Percentiles rank a stretch among this genome's conserved stretches.
phyloP scores from a whole-genome alignment of 2,113 vertebrate genomes.

The Megaleporinus macrocephalus region DNA sequence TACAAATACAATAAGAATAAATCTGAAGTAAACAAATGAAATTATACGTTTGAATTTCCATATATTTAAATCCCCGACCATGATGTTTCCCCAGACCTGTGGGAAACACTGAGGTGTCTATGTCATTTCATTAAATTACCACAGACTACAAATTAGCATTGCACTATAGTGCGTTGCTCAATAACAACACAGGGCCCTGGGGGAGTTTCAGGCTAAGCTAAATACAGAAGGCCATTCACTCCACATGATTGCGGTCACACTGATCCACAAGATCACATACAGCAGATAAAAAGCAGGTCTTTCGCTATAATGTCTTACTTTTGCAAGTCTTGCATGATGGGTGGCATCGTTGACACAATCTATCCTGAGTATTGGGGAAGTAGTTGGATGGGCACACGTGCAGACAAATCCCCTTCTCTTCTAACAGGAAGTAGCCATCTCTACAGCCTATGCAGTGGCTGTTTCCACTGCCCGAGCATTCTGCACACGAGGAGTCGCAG shows the following conservation, averaged over 20 bases:
- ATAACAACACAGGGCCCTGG: not conserved
- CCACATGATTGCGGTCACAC: not conserved
- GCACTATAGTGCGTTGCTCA: no score
- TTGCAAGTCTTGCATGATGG: conserved; percentile 84
- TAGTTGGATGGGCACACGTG: conserved; percentile 81
- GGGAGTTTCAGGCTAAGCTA: not conserved
- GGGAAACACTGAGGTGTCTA: no score
- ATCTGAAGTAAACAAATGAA: no score
- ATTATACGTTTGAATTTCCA: no score
- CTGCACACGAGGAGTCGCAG: conserved; percentile 84
- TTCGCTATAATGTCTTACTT: conserved; percentile 68
- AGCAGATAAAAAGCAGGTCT: not conserved
- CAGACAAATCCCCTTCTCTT: conserved; percentile 72
- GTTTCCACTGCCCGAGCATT: conserved; percentile 74
- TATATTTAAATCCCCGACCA: no score
- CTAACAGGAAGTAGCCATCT: conserved; percentile 77
- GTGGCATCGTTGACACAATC: conserved; percentile 83
- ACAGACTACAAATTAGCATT: no score
- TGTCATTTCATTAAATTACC: no score
- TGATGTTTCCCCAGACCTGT: no score
- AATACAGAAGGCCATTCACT: not conserved
- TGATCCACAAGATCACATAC: not conserved
- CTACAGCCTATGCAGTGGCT: conserved; percentile 85
- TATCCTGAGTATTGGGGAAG: conserved; percentile 66
- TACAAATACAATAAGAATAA: no score